These are phyloP conservation scores for Diachasma alloeum DNA, from an alignment of 1,140 invertebrate species.

Conservation along the genomic window DNA sequence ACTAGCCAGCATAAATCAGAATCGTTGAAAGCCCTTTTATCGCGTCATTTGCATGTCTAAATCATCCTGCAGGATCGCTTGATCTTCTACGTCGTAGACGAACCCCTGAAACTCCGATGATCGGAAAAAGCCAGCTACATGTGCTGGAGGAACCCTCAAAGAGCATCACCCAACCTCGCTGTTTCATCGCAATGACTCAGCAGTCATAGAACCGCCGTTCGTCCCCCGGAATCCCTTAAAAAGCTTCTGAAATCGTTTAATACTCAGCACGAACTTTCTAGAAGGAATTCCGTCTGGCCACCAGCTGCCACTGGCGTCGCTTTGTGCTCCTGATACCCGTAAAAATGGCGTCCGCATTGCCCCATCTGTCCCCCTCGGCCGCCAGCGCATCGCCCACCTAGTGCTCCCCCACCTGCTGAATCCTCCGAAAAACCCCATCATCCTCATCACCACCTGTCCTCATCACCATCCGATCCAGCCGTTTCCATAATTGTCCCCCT, in stretches of 20 bases:
- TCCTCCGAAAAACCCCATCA: not conserved
- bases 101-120: too few relatives aligned
- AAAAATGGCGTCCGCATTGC: constrained; percentile 12
- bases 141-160: too few relatives aligned
- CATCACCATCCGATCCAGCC: not conserved
- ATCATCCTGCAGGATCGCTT: too few relatives aligned
- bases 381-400: too few relatives aligned
- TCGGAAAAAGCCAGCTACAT: too few relatives aligned
- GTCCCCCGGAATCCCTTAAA: not conserved
- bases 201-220: not conserved
- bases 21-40: too few relatives aligned
- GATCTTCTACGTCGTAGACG: too few relatives aligned
- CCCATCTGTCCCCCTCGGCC: too few relatives aligned
- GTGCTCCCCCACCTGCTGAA: not conserved
- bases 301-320: not conserved
- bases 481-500: not conserved
- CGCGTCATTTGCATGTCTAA: too few relatives aligned
- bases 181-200: not conserved
- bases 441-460: not conserved
- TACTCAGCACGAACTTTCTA: not conserved
- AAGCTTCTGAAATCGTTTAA: not conserved
- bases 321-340: constrained; percentile 25
- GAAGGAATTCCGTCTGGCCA: not conserved
- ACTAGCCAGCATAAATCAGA: too few relatives aligned
- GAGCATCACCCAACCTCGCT: not conserved